Evolutionary conservation across 1,140 invertebrate genomes (phyloP), one percentile per base, ranked within the genome.

Genomic region (Drosophila repleta): DNA sequence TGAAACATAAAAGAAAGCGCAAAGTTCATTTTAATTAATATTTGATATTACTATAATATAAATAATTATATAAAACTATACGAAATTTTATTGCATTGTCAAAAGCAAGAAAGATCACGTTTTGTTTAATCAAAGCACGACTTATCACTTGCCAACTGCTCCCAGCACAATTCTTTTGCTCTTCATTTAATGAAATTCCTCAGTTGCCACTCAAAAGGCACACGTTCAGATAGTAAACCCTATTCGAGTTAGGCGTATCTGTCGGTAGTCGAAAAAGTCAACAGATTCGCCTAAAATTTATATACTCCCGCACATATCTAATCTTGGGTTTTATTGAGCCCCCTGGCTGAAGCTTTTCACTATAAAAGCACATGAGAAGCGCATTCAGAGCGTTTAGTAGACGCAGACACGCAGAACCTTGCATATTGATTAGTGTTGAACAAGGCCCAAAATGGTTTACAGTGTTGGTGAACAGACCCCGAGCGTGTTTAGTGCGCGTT

Each of bases 401-500:
- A 13, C 65, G 46, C 43, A 63, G 49, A 62, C 48, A 48, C 32
- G 39, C 29, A 56, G 18, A 70, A 20, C 15, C 17, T 60, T 60
- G 15, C 58, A 45, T 32, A 63, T 17, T 32, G 62, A 15, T 49
- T 51, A 18, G 15, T 17, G 11, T 43, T 21, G 24, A 37, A 11
- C 10, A 43, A 10, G 21, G 21, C 1, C 24, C 26, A 72, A 72
- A 61, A 85, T 85, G 82, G 73, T 77, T 1, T 64, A 57, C 32
- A 67, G 48, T 53, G 17, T 55, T 3, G 61, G 17, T 7, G 63
- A 53, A 6, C 11, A 81, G 17, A 76, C 82, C 56, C 17, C 63
- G 24, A 81, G 56, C 35, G 15, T 90, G 39, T 78, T 89, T n/a
- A 89, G 65, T 69, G 66, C 63, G 37, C 71, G 85, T 4, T 88